Percentiles rank a stretch among this genome's conserved stretches.
Evolutionary conservation across 2,113 vertebrate species (phyloP).

Genomic region (Cinclus mexicanus): DNA sequence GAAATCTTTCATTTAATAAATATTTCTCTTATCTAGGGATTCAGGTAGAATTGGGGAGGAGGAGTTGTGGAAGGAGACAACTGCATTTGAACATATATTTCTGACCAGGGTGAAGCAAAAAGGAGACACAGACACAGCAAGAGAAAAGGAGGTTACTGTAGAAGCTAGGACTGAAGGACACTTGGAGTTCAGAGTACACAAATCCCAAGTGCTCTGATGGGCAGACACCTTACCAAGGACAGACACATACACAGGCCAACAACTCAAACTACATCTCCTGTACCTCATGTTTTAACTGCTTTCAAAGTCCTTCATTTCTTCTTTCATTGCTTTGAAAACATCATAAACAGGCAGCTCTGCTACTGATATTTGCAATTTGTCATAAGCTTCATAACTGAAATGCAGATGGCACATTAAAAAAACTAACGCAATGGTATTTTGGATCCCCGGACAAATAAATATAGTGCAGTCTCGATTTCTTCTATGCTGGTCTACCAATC

Average conservation of each 20-base stretch:
- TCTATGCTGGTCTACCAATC: neutral
- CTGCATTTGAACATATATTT: neutral
- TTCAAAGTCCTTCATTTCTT: neutral
- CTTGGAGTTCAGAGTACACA: neutral
- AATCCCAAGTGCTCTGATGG: neutral
- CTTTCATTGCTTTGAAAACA: neutral
- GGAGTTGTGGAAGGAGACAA: neutral
- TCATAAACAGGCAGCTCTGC: neutral
- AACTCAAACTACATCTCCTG: neutral
- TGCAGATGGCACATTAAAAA: neutral
- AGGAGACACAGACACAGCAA: neutral
- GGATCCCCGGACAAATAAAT: neutral
- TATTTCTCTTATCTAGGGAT: neutral
- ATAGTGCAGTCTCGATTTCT: neutral
- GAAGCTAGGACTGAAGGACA: neutral
- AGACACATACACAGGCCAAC: neutral
- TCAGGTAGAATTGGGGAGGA: neutral
- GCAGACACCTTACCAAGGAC: neutral
- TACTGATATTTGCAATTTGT: neutral
- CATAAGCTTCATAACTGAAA: neutral
- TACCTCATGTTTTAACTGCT: neutral
- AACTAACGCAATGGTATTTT: neutral
- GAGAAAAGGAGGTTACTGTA: neutral
- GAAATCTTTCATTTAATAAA: neutral
- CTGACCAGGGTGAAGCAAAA: neutral